Conservation (phyloP, 2,797 vertebrate genomes). For the Parotocinclus haroldoi region DNA sequence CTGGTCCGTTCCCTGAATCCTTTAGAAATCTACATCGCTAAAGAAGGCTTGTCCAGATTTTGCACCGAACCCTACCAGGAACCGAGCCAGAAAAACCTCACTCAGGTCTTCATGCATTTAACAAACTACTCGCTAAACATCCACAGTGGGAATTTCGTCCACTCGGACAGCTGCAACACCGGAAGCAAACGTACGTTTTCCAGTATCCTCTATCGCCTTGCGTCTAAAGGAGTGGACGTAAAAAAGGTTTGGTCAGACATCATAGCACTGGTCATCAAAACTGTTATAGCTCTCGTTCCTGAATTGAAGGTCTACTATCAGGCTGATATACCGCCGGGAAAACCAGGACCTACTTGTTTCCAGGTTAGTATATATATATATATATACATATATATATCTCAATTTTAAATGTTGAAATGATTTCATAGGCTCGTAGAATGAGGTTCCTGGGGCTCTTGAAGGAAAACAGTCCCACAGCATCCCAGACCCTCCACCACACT, state of each 20-base stretch:
- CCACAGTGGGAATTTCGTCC: slow-evolving; percentile 91
- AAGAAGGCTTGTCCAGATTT: slow-evolving; percentile 94
- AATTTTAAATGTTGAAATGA: no score
- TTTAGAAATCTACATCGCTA: slow-evolving; percentile 94
- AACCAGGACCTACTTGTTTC: slow-evolving; percentile 93
- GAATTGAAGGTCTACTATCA: slow-evolving; percentile 93
- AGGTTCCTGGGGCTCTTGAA: no score
- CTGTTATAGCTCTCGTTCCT: slow-evolving; percentile 88
- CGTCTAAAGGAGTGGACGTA: slow-evolving; percentile 86
- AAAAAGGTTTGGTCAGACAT: slow-evolving; percentile 97
- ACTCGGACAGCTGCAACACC: slow-evolving; percentile 86
- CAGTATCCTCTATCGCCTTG: slow-evolving; percentile 86
- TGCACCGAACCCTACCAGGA: slow-evolving; percentile 93
- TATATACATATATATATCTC: no score
- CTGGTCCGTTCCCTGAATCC: slow-evolving; percentile 90
- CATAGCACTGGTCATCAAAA: slow-evolving; percentile 94
- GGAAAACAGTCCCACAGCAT: no score
- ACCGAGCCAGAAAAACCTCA: slow-evolving; percentile 88
- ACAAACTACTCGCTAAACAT: slow-evolving; percentile 97
- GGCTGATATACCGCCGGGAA: slow-evolving; percentile 87
- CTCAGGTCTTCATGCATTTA: slow-evolving; percentile 94
- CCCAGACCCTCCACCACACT: no score
- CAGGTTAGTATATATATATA: slow-evolving; percentile 84
- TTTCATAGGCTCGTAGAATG: no score
- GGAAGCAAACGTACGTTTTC: slow-evolving; percentile 96